These are phyloP conservation scores for Bursaphelenchus okinawaensis DNA, from an alignment of 2,888 invertebrate species.

Conservation along the genomic window DNA sequence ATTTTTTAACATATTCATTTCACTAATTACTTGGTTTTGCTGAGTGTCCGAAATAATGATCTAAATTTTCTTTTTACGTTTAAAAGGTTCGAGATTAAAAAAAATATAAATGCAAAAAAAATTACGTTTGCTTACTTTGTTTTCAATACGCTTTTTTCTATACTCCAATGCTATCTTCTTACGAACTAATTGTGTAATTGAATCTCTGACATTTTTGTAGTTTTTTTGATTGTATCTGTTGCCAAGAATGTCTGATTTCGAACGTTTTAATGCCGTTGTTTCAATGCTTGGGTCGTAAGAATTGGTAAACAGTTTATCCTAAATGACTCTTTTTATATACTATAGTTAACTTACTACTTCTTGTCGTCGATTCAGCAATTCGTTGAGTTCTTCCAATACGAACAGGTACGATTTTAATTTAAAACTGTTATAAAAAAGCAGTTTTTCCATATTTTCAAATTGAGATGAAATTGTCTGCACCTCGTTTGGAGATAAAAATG, in stretches of 20 bases:
- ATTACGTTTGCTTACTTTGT: conserved; percentile 8
- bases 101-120: background rate
- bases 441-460: background rate
- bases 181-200: conserved; percentile 12
- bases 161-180: conserved; percentile 21
- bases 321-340: too few relatives aligned
- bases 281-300: too few relatives aligned
- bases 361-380: conserved; percentile 4
- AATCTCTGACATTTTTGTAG: conserved; percentile 6
- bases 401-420: conserved; percentile 6
- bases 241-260: too few relatives aligned
- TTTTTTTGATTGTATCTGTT: background rate
- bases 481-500: background rate
- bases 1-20: background rate
- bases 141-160: conserved; percentile 10
- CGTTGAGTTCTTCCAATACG: conserved; percentile 5
- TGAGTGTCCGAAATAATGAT: too few relatives aligned
- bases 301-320: too few relatives aligned
- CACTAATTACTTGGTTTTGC: background rate
- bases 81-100: too few relatives aligned
- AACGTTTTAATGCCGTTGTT: too few relatives aligned
- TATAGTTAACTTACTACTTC: conserved; percentile 9
- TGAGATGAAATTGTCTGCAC: conserved; percentile 4
- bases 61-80: too few relatives aligned
- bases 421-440: conserved; percentile 1